These are phyloP conservation scores for Notoglanidium macrostoma DNA, from an alignment of 2,797 vertebrate genomes.

Conservation along the genomic window DNA sequence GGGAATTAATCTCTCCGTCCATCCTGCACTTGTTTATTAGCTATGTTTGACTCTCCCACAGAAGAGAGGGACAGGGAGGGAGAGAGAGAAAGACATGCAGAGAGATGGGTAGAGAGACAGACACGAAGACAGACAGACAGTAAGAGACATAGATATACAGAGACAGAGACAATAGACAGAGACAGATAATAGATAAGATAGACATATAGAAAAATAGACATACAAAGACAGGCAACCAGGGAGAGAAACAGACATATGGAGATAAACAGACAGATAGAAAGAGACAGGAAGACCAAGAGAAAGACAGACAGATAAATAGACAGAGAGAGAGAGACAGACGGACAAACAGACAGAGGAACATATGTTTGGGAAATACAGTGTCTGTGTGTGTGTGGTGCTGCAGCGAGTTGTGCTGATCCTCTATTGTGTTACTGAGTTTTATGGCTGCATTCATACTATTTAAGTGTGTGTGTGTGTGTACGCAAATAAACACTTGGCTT, in stretches of 20 bases:
- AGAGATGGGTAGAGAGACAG: background rate
- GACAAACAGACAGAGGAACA: background rate
- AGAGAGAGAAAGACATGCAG: background rate
- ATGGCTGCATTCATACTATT: slow-evolving; percentile 18
- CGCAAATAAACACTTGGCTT: slow-evolving; percentile 20
- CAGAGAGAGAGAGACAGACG: background rate
- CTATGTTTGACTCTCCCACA: slow-evolving; percentile 1
- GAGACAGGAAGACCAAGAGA: background rate
- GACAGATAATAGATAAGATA: background rate
- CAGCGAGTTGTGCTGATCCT: background rate
- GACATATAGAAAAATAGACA: background rate
- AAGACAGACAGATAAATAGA: background rate
- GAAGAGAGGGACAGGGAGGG: background rate
- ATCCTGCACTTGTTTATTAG: background rate
- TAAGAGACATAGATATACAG: no score
- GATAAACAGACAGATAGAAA: background rate
- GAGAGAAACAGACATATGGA: background rate
- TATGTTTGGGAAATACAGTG: background rate
- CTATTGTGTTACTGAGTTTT: slow-evolving; percentile 27
- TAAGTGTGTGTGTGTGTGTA: slow-evolving; percentile 1
- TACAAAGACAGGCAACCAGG: background rate
- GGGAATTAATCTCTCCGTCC: background rate
- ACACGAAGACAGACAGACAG: background rate
- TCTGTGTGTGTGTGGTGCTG: slow-evolving; percentile 9
- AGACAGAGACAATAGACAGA: background rate